Evolutionary conservation across 1,140 invertebrate genomes (phyloP), one percentile per base, ranked within the genome.

Genomic region (Bombus difficillimus): DNA sequence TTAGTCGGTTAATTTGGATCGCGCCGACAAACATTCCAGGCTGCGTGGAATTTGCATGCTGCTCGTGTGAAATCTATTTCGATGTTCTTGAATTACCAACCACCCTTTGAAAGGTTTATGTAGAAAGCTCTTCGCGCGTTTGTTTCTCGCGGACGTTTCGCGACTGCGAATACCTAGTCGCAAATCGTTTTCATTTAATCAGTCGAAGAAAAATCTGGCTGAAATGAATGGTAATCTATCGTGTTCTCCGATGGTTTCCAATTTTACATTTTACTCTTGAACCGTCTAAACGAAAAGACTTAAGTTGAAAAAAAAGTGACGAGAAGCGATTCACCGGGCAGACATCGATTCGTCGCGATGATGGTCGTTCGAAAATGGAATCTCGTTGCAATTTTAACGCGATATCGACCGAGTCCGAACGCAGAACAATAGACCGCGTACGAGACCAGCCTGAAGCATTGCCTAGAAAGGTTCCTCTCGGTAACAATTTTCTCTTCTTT

Each of bases 1-100:
- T 86, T 69, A 79, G 59, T 64, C 75, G 66, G 79, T 89, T 75
- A 86, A 86, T 86, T 85, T 74, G 66, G 59, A 81, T 43, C 80
- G 53, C 62, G 59, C 34, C 53, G 74, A 66, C 87, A 80, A 89
- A 71, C 57, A 64, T 80, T 83, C 79, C 62, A 43, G 64, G 4
- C 68, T 15, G 57, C 25, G 12, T 3, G 57, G 69, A 72, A 80
- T 85, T 81, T 73, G 64, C 83, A 73, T 85, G 32, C 57, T 32
- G 18, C 34, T 4, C 57, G 64, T 43, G 41, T 32, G 34, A 68
- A 15, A 71, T 43, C 37, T 13, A 59, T 37, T 47, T 22, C 37
- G 10, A 10, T 22, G 28, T 53, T 47, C 53, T 59, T 3, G 39
- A 53, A 28, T 78, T 79, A 57, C 74, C n/a, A n/a, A 47, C 41